Conservation (phyloP, 2,113 vertebrate genomes). For the Urocolius indicus region DNA sequence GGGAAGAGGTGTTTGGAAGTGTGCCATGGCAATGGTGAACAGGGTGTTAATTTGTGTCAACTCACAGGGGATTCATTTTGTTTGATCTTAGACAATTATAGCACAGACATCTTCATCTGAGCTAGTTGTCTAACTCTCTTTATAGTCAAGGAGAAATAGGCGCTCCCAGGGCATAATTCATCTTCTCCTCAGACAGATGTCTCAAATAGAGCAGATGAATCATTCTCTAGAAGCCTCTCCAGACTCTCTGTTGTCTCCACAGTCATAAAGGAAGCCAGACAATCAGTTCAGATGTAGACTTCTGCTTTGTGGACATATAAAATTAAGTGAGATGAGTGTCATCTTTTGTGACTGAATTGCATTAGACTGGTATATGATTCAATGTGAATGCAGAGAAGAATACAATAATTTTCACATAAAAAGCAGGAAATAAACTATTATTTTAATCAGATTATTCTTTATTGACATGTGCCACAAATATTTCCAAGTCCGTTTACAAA, state of each 20-base stretch:
- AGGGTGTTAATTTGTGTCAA: background rate
- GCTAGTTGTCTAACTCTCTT: background rate
- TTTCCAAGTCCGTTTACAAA: background rate
- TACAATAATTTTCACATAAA: background rate
- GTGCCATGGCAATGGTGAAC: background rate
- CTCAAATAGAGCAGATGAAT: conserved; percentile 51
- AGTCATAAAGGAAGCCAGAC: conserved; percentile 44
- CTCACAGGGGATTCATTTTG: background rate
- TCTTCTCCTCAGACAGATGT: background rate
- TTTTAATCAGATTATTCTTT: background rate
- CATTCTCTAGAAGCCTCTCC: conserved; percentile 25
- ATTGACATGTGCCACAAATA: background rate
- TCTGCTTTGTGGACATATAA: background rate
- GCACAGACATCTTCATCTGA: conserved; percentile 11
- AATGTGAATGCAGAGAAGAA: background rate
- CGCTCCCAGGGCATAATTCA: background rate
- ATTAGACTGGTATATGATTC: background rate
- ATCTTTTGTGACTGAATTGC: background rate
- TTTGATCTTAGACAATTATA: conserved; percentile 1
- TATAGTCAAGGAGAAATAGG: conserved; percentile 8
- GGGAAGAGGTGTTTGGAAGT: background rate
- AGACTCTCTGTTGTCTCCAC: background rate
- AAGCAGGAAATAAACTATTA: background rate
- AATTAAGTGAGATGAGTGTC: background rate
- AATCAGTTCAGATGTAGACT: background rate